Percentiles rank a stretch among this genome's conserved stretches.
phyloP scores from a whole-genome alignment of 1,140 invertebrate species.

The Camponotus vicinus region DNA sequence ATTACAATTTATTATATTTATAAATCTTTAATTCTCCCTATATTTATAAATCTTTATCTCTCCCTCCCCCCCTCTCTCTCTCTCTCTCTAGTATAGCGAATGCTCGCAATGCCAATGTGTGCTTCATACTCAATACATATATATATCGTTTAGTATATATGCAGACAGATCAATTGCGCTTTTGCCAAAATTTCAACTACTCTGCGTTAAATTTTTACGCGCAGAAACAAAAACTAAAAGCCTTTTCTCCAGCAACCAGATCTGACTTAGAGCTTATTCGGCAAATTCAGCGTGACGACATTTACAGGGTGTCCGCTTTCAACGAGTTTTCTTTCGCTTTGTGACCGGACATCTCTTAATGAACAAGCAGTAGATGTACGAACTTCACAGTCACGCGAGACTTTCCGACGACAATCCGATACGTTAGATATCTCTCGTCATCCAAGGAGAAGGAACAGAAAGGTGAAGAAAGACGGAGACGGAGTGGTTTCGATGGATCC shows the following conservation, averaged over 20 bases:
- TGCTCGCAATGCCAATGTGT: too few species aligned
- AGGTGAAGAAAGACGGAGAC: background rate
- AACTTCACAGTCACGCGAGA: slow-evolving; percentile 51
- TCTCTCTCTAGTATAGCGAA: too few species aligned
- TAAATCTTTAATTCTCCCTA: too few species aligned
- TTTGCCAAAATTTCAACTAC: background rate
- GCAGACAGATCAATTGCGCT: background rate
- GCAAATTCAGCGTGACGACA: slow-evolving; percentile 48
- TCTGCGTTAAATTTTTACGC: background rate
- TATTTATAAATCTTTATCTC: too few species aligned
- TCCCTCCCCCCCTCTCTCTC: too few species aligned
- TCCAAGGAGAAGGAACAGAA: too few species aligned
- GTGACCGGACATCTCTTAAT: slow-evolving; percentile 54
- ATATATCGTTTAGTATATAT: background rate
- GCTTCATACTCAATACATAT: too few species aligned
- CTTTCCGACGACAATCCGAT: slow-evolving; percentile 63
- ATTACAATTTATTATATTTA: too few species aligned
- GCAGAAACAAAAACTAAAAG: slow-evolving; percentile 4
- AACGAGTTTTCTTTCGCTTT: slow-evolving; percentile 60
- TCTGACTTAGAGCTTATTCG: slow-evolving; percentile 47
- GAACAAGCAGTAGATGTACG: slow-evolving; percentile 17
- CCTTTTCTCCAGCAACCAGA: background rate
- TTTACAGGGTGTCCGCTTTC: slow-evolving; percentile 66
- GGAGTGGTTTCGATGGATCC: slow-evolving; percentile 39
- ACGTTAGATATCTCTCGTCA: slow-evolving; percentile 48